Base-by-base conservation (phyloP, 2,113 vertebrate genomes). In the Orientallactaga bullata region DNA sequence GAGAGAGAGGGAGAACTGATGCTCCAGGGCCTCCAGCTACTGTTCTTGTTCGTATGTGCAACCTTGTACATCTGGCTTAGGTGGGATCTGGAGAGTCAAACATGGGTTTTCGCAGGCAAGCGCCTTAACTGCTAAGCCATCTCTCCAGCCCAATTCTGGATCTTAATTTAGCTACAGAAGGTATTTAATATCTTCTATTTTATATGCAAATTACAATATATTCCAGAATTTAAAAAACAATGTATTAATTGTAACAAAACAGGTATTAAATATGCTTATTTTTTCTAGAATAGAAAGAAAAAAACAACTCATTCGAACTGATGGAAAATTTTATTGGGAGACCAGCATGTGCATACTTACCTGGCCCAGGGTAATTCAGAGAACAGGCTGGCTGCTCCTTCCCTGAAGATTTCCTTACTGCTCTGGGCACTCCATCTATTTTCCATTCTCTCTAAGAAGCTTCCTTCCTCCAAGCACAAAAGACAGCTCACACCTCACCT, bases 401-500 rank as follows among this genome's bases (percentile, higher is more conserved):
- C 73, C 23, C 0, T 58, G 63, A 76, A 85, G 81, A 92, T 96
- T 55, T 82, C 61, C 95, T 97, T 61, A 92, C 47, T 7, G 10
- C 92, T 30, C 71, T 84, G 63, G 95, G 78, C 78, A 65, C 69
- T 58, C 51, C 94, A 81, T 55, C 51, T 73, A 51, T 51, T 74
- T 69, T 93, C 82, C 63, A 4, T 37, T 4, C 28, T 94, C 15
- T n/a, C 51, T 30, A n/a, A 30, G 0, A 0, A 42, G 6, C 68
- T 58, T 37, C 17, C 47, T 55, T 32, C 30, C 16, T 37, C 47
- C 5, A 3, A 7, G 7, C 68, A 73, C 10, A 23, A 28, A 66
- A 26, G 30, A 35, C 58, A 26, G 23, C 74, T 51, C 9, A 0
- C 2, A 55, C 24, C 21, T 87, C n/a, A 51, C 24, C 7, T 1